Percentiles rank a stretch among this genome's conserved stretches.
Evolutionary conservation across 2,113 vertebrate genomes (phyloP).

Genomic region (Pygoscelis antarcticus): DNA sequence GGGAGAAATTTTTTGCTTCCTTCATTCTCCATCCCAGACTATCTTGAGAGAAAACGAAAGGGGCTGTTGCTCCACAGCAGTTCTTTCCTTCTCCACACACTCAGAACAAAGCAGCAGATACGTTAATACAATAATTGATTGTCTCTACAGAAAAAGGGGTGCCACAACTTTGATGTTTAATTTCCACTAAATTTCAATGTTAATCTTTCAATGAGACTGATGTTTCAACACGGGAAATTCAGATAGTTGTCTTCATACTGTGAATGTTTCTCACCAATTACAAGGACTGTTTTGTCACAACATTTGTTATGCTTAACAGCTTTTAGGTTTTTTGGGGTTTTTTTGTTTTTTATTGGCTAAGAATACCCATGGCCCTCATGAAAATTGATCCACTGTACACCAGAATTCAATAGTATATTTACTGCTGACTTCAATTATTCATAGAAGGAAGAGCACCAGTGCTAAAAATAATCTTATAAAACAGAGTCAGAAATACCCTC

Average conservation of each 20-base stretch:
- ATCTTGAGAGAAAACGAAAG: neutral
- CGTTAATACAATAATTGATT: neutral
- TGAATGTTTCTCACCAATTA: neutral
- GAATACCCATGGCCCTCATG: neutral
- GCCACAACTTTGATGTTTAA: neutral
- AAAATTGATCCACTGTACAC: neutral
- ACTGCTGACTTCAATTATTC: neutral
- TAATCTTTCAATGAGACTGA: neutral
- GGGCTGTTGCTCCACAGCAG: neutral
- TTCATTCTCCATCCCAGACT: neutral
- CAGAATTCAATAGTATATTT: neutral
- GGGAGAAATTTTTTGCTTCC: neutral
- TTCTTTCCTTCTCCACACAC: neutral
- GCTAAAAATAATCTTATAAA: neutral
- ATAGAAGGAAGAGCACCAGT: neutral
- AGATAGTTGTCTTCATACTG: neutral
- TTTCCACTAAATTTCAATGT: neutral
- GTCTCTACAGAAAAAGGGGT: neutral
- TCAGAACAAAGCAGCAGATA: neutral
- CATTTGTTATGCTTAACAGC: neutral
- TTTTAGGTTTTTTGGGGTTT: neutral
- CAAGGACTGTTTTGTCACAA: neutral
- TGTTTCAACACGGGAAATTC: neutral
- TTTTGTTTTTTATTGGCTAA: neutral
- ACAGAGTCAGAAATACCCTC: neutral